A percentile compares a stretch with the other conserved stretches of the same genome.
Evolutionary conservation across 2,113 vertebrate species (phyloP).

Genomic region (Falco punctatus): DNA sequence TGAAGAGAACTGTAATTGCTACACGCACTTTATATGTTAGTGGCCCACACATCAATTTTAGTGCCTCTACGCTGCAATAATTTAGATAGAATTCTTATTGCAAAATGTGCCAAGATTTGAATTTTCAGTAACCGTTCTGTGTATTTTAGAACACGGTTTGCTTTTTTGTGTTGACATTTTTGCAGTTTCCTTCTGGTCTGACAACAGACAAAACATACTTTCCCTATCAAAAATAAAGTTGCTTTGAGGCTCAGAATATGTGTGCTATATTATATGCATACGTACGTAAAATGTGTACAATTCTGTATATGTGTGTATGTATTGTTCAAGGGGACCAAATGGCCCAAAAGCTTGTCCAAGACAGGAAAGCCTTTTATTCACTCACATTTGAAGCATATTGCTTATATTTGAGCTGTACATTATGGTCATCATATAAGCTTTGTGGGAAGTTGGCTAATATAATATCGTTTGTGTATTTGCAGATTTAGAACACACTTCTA

Average conservation of each 20-base stretch:
- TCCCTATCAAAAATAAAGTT: background rate
- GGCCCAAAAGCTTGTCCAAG: background rate
- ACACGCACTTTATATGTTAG: background rate
- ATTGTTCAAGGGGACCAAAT: background rate
- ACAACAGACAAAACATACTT: background rate
- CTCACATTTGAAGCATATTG: background rate
- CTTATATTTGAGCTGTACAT: background rate
- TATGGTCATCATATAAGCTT: background rate
- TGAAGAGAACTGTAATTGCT: conserved; percentile 60
- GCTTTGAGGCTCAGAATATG: background rate
- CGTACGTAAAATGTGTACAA: background rate
- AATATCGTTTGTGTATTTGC: background rate
- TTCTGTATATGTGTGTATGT: background rate
- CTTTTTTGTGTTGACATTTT: conserved; percentile 4
- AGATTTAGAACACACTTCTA: background rate
- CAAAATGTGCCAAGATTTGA: conserved; percentile 52
- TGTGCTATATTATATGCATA: background rate
- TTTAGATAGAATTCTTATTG: conserved; percentile 43
- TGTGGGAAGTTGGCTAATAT: background rate
- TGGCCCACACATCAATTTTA: conserved; percentile 40
- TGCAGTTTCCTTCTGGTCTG: background rate
- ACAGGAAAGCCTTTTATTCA: background rate
- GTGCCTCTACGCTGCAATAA: conserved; percentile 13
- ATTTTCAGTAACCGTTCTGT: background rate
- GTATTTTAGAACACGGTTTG: conserved; percentile 1